These are phyloP conservation scores for Patiria miniata DNA, from an alignment of 35 echinoderm and acorn worm species.

Conservation along the genomic window DNA sequence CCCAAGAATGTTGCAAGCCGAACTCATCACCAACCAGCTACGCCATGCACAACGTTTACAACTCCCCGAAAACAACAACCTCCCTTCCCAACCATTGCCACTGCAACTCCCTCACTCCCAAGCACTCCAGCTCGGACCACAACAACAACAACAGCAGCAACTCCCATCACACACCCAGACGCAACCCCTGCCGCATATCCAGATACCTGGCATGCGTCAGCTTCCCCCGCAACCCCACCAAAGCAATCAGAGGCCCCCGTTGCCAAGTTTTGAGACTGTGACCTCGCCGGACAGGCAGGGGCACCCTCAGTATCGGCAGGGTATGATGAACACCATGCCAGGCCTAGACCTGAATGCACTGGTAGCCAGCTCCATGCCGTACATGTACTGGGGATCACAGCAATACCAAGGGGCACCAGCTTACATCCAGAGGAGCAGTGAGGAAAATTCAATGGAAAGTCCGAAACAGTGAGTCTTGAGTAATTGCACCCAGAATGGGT, in stretches of 20 bases:
- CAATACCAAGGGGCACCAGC: constrained; percentile 14
- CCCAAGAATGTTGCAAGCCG: background rate
- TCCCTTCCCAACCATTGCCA: background rate
- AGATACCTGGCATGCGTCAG: constrained; percentile 16
- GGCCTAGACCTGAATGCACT: background rate
- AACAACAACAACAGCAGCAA: constrained; percentile 12
- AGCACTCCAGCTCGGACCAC: background rate
- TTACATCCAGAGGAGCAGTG: background rate
- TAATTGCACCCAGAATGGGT: background rate
- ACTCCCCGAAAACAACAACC: background rate
- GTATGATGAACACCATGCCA: constrained; percentile 13
- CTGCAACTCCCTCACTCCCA: constrained; percentile 6
- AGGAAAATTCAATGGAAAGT: background rate
- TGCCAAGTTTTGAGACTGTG: constrained; percentile 17
- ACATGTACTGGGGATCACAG: constrained; percentile 28
- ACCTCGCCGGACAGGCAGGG: constrained; percentile 1
- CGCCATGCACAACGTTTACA: constrained; percentile 23
- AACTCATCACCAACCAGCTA: background rate
- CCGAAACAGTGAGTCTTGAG: background rate
- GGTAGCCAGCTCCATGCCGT: background rate
- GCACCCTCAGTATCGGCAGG: background rate
- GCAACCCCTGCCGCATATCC: constrained; percentile 5
- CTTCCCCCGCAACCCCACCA: constrained; percentile 1
- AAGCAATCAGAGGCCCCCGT: background rate
- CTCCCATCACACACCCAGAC: background rate